Conservation (phyloP, 2,113 vertebrate species). For the Athene noctua region DNA sequence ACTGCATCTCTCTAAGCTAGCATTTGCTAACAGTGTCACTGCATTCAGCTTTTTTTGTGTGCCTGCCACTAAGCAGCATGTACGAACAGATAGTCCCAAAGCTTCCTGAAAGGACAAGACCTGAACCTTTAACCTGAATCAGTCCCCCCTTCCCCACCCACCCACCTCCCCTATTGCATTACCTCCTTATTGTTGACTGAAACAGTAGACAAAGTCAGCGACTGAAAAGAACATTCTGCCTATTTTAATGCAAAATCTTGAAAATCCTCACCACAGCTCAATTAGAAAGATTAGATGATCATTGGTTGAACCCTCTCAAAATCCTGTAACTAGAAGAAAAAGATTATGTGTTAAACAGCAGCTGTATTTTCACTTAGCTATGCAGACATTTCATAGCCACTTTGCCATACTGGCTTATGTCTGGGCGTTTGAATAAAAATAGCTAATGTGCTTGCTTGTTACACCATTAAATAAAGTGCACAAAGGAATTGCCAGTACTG, state of each 20-base stretch:
- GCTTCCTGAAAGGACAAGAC: neutral
- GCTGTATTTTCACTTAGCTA: slow-evolving; percentile 15
- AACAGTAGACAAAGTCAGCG: slow-evolving; percentile 7
- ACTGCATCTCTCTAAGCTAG: neutral
- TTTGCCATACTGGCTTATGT: neutral
- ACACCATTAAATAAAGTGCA: slow-evolving; percentile 22
- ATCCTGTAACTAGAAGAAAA: neutral
- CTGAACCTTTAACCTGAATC: neutral
- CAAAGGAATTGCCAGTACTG: slow-evolving; percentile 16
- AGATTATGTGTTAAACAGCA: neutral
- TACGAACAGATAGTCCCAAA: neutral
- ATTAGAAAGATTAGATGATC: neutral
- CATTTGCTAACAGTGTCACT: neutral
- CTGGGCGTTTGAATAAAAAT: slow-evolving; percentile 33
- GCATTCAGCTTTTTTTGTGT: neutral
- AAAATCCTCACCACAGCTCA: neutral
- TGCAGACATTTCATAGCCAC: slow-evolving; percentile 18
- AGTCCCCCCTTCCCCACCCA: neutral
- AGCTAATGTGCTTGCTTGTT: slow-evolving; percentile 21
- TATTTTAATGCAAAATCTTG: neutral
- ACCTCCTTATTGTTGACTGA: neutral
- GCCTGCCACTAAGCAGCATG: neutral
- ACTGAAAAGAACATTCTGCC: slow-evolving; percentile 14
- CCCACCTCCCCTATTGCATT: neutral
- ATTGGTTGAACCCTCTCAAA: neutral